Conservation (phyloP, 2,797 vertebrate species). For the Crax fasciolata region DNA sequence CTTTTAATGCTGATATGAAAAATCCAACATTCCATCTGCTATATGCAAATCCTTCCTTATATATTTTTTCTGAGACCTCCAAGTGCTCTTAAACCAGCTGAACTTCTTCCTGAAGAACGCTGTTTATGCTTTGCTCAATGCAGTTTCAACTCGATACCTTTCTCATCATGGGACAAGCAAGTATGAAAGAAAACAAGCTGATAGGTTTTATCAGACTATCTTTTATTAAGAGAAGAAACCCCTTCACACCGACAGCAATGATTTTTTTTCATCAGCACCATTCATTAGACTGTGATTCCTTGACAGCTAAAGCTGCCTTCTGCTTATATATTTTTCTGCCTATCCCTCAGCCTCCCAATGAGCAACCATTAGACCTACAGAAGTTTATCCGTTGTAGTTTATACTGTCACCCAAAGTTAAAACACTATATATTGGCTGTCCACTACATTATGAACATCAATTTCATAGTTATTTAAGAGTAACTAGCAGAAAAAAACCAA, state of each 20-base stretch:
- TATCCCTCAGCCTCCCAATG: not conserved
- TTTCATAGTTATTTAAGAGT: not conserved
- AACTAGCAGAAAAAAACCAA: not conserved
- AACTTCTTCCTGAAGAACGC: constrained; percentile 44
- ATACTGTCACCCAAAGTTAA: not conserved
- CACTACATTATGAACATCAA: fast-evolving
- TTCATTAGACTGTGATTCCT: not conserved
- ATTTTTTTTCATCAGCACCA: not conserved
- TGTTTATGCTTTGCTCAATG: not conserved
- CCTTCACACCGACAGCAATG: not conserved
- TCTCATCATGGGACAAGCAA: not conserved
- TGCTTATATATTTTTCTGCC: not conserved
- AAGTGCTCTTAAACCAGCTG: constrained; percentile 32
- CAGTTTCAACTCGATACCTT: not conserved
- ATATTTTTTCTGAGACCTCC: constrained; percentile 50
- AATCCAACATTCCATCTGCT: constrained; percentile 39
- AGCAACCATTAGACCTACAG: not conserved
- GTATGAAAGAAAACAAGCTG: constrained; percentile 34
- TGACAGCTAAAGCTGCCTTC: not conserved
- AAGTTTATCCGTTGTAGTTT: not conserved
- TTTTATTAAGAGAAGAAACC: constrained; percentile 51
- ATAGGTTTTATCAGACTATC: constrained; percentile 30
- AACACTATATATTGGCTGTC: fast-evolving
- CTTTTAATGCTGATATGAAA: not conserved
- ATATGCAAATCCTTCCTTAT: constrained; percentile 21